A percentile compares a stretch with the other conserved stretches of the same genome.
Evolutionary conservation across 30 jellyfish, hydroid and myxozoan genomes (phyloP).

Genomic region (Aurelia aurita): DNA sequence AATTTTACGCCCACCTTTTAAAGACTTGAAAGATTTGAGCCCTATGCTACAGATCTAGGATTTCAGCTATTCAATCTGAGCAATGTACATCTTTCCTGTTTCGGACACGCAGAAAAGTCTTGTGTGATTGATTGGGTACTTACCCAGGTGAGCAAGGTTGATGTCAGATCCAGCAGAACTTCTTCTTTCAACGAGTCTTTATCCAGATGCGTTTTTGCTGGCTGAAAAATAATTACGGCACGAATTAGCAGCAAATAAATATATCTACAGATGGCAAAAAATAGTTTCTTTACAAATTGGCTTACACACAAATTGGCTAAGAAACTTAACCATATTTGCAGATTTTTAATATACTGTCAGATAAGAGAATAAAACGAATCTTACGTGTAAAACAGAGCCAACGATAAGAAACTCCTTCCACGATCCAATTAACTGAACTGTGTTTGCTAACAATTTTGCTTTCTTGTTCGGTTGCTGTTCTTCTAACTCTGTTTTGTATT

Average conservation of each 20-base stretch:
- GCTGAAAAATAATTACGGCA: background rate
- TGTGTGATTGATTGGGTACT: too few species aligned
- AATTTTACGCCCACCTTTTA: too few species aligned
- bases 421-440: background rate
- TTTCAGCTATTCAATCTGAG: background rate
- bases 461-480: background rate
- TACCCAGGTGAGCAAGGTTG: background rate
- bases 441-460: background rate
- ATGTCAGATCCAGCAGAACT: background rate
- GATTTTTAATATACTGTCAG: too few species aligned
- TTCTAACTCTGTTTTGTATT: background rate
- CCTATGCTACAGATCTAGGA: too few species aligned
- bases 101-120: background rate
- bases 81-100: background rate
- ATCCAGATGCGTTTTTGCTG: constrained; percentile 17
- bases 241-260: too few species aligned
- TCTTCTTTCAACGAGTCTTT: constrained; percentile 7
- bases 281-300: too few species aligned
- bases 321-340: too few species aligned
- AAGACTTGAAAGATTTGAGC: too few species aligned
- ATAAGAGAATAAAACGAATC: background rate
- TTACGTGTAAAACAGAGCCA: constrained; percentile 18
- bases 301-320: too few species aligned
- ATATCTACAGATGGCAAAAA: too few species aligned
- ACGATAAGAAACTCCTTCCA: constrained; percentile 36